Base-by-base conservation (phyloP, 2,888 invertebrate species). In the Chalcosyrphus nemorum region DNA sequence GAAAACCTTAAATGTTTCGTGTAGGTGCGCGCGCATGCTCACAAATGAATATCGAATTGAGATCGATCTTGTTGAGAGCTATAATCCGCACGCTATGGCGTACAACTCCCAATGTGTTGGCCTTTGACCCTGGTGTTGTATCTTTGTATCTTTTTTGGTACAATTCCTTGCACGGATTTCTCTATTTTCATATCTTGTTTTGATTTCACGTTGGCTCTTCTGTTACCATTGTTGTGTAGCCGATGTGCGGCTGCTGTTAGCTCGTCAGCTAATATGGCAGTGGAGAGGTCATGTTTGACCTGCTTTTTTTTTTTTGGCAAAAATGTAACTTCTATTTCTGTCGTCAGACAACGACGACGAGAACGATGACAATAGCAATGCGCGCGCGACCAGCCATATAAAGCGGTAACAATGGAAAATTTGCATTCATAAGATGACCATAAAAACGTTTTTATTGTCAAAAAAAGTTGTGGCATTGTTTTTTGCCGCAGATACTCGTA, bases 251-350 rank as follows among this genome's bases (percentile, higher is more conserved):
- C 82, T 82, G 72, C 82, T 74, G 68, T 47, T 82, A 54, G 47
- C 63, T 84, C 84, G 80, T 65, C 85, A 80, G 80, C 81, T 65
- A 76, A 76, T 85, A 85, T 81, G 85, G 85, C 81, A 85, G 85
- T 71, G 45, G 70, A 54, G 70, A 54, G 80, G 80, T 85, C 81
- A 85, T 85, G 85, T 81, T 61, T 81, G 85, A 85, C 76, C 85
- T 85, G 75, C 54, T 85, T 76, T n/a, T n/a, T n/a, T n/a, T n/a
- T n/a, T n/a, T n/a, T 57, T 72, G 70, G 41, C 57, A 45, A 68
- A n/a, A 52, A 61, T 72, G 72, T 65, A 21, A 71, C 56, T 82
- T 82, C 78, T 82, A 78, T 82, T 78, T 68, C 77, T 74, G 78
- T 78, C 77, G 78, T 78, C 77, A 82, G 63, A 35, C 63, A 45